Conservation (phyloP, 2,113 vertebrate species). For the Entosphenus tridentatus region DNA sequence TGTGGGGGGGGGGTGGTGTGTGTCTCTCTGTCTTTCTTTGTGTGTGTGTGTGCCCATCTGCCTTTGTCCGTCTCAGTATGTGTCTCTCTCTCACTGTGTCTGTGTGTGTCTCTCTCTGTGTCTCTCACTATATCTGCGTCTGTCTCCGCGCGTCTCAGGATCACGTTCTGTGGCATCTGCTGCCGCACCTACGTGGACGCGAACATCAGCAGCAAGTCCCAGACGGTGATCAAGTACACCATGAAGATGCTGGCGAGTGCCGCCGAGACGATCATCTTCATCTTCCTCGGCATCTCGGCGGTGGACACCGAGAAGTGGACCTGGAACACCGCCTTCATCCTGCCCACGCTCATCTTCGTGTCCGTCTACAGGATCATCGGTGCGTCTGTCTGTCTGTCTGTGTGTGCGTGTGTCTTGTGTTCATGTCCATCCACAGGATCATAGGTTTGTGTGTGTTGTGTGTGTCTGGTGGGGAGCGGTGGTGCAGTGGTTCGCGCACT, state of each 20-base stretch:
- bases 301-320: slow-evolving; percentile 92
- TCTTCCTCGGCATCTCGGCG: slow-evolving; percentile 79
- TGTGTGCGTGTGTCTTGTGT: too few relatives aligned
- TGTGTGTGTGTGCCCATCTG: not conserved
- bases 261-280: slow-evolving; percentile 89
- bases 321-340: slow-evolving; percentile 74
- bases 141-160: slow-evolving; percentile 21
- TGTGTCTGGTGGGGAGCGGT: too few relatives aligned
- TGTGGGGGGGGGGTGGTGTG: not conserved
- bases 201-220: slow-evolving; percentile 88
- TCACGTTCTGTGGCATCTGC: slow-evolving; percentile 84
- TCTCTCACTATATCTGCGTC: not conserved
- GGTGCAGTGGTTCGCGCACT: too few relatives aligned
- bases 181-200: slow-evolving; percentile 93
- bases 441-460: too few relatives aligned
- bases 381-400: slow-evolving; percentile 18
- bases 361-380: slow-evolving; percentile 69
- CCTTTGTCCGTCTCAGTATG: not conserved
- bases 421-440: too few relatives aligned
- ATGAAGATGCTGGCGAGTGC: slow-evolving; percentile 94
- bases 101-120: not conserved
- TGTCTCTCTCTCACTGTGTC: not conserved
- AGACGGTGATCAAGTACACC: slow-evolving; percentile 81
- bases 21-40: not conserved
- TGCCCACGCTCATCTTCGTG: slow-evolving; percentile 74